Conservation (phyloP, 2,797 vertebrate genomes). For the Gallinago stenura region DNA sequence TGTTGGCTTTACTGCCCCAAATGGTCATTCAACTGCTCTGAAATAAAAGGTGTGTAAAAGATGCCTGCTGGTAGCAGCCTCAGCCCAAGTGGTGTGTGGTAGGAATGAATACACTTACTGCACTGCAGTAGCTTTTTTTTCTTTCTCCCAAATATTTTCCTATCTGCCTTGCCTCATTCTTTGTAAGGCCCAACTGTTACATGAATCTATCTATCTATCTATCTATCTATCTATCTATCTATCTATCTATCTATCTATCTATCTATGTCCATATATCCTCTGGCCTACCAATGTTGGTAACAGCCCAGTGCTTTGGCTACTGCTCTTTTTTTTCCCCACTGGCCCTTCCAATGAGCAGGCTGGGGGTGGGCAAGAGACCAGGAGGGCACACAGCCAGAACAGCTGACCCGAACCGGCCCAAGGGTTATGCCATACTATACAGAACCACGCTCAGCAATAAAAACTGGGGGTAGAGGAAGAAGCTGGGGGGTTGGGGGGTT, state of each 20-base stretch:
- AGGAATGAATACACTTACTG: background rate
- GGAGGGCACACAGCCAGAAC: background rate
- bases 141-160: background rate
- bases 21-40: background rate
- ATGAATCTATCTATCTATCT: background rate
- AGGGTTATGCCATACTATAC: fast-evolving
- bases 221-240: too few relatives aligned
- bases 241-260: background rate
- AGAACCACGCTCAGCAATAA: background rate
- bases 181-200: background rate
- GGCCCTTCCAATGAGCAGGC: background rate
- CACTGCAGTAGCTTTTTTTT: background rate
- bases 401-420: background rate
- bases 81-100: background rate
- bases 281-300: fast-evolving
- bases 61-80: background rate
- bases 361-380: background rate
- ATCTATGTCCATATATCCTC: too few relatives aligned
- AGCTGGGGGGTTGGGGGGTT: background rate
- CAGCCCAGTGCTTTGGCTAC: background rate
- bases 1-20: background rate
- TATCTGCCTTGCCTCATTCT: background rate
- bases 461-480: background rate
- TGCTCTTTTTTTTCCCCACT: background rate
- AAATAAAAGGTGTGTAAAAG: background rate